These are phyloP conservation scores for Clarias fuscus DNA, from an alignment of 2,797 vertebrate species.

Conservation along the genomic window DNA sequence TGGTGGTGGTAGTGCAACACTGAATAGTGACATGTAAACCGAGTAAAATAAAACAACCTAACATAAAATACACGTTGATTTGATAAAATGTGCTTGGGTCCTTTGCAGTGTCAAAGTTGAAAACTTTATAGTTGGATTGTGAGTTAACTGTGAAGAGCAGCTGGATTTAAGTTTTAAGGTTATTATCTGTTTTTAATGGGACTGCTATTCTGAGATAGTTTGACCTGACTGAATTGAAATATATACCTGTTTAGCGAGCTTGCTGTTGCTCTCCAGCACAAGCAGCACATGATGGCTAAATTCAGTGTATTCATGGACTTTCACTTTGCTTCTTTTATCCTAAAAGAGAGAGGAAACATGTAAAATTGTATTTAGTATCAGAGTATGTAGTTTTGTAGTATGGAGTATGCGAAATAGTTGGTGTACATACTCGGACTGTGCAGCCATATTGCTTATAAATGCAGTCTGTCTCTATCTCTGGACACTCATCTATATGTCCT, in stretches of 20 bases:
- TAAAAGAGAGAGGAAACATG: conserved; percentile 47
- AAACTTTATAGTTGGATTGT: neutral
- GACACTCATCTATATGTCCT: conserved; percentile 74
- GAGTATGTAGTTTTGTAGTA: too few relatives aligned
- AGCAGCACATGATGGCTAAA: conserved; percentile 84
- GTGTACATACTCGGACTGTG: conserved; percentile 70
- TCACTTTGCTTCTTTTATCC: conserved; percentile 78
- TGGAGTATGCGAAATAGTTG: neutral
- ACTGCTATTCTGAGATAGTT: neutral
- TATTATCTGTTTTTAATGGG: neutral
- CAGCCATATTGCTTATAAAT: conserved; percentile 82
- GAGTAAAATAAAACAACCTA: neutral
- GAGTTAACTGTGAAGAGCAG: neutral
- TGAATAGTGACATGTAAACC: neutral
- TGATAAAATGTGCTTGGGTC: neutral
- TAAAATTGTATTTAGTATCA: too few relatives aligned
- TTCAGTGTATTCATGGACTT: conserved; percentile 78
- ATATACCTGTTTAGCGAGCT: conserved; percentile 80
- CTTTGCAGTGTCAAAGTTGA: neutral
- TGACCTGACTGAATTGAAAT: neutral
- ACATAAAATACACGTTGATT: neutral
- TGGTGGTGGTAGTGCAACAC: neutral
- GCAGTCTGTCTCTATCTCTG: conserved; percentile 79
- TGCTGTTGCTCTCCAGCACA: conserved; percentile 81
- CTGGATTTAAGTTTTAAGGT: neutral